Conservation (phyloP, 1,140 invertebrate genomes). For the Drosophila melanica region DNA sequence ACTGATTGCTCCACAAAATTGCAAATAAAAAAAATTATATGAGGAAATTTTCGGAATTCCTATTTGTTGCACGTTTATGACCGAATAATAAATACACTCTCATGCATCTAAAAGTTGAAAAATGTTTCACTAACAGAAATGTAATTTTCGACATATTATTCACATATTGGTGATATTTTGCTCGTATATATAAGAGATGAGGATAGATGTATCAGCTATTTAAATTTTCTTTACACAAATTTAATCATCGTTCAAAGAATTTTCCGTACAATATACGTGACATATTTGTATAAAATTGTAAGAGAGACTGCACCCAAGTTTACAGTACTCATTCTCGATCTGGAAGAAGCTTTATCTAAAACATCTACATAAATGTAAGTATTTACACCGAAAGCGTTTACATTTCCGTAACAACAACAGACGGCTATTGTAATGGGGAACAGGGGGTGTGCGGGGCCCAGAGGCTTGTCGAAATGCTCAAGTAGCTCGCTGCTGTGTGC, state of each 20-base stretch:
- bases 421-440: not conserved
- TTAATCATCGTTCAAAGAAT: not conserved
- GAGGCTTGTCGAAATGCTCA: constrained; percentile 30
- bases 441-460: not conserved
- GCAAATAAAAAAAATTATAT: no score
- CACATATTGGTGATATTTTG: no score
- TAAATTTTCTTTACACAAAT: not conserved
- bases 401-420: constrained; percentile 26
- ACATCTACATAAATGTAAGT: constrained; percentile 8
- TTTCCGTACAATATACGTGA: constrained; percentile 3
- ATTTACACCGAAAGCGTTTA: constrained; percentile 11
- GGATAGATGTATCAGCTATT: not conserved
- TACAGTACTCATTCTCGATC: constrained; percentile 12
- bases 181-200: not conserved
- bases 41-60: no score
- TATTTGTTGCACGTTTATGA: no score
- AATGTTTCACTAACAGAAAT: no score
- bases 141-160: no score
- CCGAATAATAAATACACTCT: no score
- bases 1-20: no score
- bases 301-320: constrained; percentile 32
- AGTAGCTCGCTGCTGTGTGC: constrained; percentile 13
- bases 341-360: constrained; percentile 16
- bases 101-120: no score
- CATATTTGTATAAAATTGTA: constrained; percentile 13